Conservation (phyloP, 2,113 vertebrate genomes). For the Mus spicilegus region DNA sequence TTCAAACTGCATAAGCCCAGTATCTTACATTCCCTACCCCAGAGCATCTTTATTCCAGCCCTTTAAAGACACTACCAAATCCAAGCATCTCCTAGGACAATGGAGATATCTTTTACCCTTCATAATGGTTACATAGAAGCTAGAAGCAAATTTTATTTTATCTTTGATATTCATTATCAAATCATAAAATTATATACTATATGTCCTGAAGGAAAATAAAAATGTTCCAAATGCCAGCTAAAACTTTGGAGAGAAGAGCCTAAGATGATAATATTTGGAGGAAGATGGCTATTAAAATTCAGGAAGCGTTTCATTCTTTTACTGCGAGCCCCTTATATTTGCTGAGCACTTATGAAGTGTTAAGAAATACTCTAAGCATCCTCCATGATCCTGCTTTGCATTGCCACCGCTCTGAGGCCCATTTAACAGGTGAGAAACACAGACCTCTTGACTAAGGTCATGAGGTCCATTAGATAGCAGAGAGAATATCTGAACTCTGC, state of each 20-base stretch:
- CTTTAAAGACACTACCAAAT: background rate
- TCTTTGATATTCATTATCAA: slow-evolving; percentile 47
- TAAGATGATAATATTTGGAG: background rate
- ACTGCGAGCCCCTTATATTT: background rate
- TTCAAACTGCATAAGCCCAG: background rate
- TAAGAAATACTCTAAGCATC: background rate
- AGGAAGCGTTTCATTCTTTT: background rate
- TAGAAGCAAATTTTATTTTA: slow-evolving; percentile 12
- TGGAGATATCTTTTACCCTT: background rate
- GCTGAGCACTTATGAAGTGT: background rate
- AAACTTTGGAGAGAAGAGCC: background rate
- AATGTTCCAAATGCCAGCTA: background rate
- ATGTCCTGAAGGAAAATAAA: background rate
- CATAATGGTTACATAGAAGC: background rate
- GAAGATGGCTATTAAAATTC: background rate
- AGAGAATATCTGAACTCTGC: background rate
- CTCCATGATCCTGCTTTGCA: background rate
- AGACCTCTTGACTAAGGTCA: background rate
- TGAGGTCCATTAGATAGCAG: background rate
- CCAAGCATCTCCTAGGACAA: background rate
- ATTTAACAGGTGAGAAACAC: background rate
- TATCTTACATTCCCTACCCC: background rate
- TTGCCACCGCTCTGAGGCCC: background rate
- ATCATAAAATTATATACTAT: background rate
- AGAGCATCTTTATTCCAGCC: background rate